These are phyloP conservation scores for Bradypus variegatus DNA, from an alignment of 2,797 vertebrate species.

Conservation along the genomic window DNA sequence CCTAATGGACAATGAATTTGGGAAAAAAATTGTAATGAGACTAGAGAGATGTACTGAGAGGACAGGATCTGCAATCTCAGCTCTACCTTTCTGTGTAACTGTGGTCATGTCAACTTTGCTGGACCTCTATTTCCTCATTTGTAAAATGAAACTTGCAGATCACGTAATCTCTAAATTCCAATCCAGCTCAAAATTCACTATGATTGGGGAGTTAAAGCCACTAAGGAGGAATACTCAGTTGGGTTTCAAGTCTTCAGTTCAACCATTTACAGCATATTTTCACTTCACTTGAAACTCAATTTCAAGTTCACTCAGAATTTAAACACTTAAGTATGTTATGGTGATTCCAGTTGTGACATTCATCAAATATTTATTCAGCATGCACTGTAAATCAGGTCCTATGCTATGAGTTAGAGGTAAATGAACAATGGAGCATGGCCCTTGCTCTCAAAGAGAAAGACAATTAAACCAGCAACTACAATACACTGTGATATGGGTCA, in stretches of 20 bases:
- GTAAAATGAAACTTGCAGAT: not conserved
- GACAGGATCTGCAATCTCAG: not conserved
- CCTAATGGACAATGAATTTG: not conserved
- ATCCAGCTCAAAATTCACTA: not conserved
- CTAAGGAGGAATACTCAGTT: not conserved
- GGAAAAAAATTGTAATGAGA: not conserved
- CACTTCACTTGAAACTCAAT: not conserved
- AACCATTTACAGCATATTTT: not conserved
- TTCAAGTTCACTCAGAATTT: not conserved
- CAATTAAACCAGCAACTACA: not conserved
- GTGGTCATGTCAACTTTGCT: not conserved
- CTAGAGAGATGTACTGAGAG: not conserved
- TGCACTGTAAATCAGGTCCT: not conserved
- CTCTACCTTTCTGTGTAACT: not conserved
- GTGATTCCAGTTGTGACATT: not conserved
- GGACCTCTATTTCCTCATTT: not conserved
- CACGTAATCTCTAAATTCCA: not conserved
- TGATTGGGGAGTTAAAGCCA: not conserved
- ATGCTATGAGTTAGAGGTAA: not conserved
- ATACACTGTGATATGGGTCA: not conserved
- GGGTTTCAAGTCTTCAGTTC: not conserved
- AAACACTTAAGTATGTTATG: not conserved
- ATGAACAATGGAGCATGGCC: not conserved
- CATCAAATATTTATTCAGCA: not conserved
- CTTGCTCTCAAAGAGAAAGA: not conserved